Evolutionary conservation across 53 echinoderm and acorn worm species (phyloP), one percentile per base, ranked within the genome.

Genomic region (Echinarachnius parma): DNA sequence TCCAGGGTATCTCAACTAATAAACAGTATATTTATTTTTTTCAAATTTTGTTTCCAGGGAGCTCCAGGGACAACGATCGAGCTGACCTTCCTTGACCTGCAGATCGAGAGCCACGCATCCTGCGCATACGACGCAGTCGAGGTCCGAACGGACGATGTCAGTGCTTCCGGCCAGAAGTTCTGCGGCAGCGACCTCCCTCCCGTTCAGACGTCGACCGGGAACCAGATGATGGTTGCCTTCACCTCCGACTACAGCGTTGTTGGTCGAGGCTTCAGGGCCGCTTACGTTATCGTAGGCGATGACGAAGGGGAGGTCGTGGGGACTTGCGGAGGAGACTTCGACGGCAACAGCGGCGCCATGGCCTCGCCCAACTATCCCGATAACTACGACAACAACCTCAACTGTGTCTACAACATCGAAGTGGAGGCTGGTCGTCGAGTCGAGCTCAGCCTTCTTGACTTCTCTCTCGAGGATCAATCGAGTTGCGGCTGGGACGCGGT

Each of bases 221-320:
- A 70, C 30, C 49, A 68, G 58, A 60, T 78, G 78, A 33, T 36
- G 42, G 68, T 84, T 11, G 21, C 37, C 15, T 78, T 84, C 37
- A 68, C 52, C 53, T 67, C 78, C 20, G 84, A 84, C 31, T 60
- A 53, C 42, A 77, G 77, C 47, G 46, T 84, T 21, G 78, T 70
- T 21, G n/a, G 34, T 34, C 36, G 78, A 25, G 84, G 84, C 24
- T 84, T 84, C 54, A 66, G 44, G 31, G 84, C 84, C 16, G 37
- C 61, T 22, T 78, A 78, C 20, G 46, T 57, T 28, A 72, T 81
- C 72, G 28, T 31, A 28, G 65, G 46, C 24, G 28, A 2, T 22
- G 4, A 36, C 34, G 39, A 39, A 13, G 7, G 7, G 39, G 28
- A 44, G 1, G 65, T 68, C 4, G 53, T 68, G 32, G 68, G 68